phyloP scores from a whole-genome alignment of 2,797 vertebrate species.

The Acrossocheilus wenchowensis region DNA sequence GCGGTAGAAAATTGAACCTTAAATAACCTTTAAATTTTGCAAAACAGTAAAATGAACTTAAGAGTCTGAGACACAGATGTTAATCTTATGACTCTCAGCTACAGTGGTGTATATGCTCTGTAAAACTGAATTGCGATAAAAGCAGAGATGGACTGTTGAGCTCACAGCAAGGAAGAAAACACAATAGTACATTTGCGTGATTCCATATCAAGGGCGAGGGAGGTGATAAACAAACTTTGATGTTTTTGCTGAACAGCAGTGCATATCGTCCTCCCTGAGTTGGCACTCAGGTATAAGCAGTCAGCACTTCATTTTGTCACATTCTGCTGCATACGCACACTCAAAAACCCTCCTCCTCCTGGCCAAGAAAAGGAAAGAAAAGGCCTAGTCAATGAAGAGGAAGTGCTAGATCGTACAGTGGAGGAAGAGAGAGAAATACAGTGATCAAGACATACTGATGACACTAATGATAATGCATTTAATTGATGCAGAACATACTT shows the following conservation, averaged over 20 bases:
- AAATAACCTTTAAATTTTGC: constrained; percentile 26
- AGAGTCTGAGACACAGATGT: not conserved
- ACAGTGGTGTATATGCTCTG: constrained; percentile 19
- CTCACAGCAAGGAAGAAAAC: constrained; percentile 14
- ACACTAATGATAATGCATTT: not conserved
- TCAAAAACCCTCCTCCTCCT: not conserved
- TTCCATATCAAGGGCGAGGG: constrained; percentile 34
- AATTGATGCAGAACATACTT: not conserved
- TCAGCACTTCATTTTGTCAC: constrained; percentile 50
- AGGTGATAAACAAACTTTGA: constrained; percentile 56
- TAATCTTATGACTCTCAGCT: constrained; percentile 25
- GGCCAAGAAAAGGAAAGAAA: not conserved
- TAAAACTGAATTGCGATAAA: constrained; percentile 41
- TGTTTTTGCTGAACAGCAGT: constrained; percentile 57
- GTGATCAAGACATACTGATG: not conserved
- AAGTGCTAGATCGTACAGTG: not conserved
- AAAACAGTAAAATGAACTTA: not conserved
- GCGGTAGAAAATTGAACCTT: not conserved
- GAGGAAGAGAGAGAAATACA: not conserved
- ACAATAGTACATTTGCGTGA: constrained; percentile 40
- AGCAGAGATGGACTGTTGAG: constrained; percentile 30
- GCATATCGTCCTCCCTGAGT: constrained; percentile 43
- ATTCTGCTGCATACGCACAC: constrained; percentile 35
- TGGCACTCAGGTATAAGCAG: constrained; percentile 46
- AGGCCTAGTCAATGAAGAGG: not conserved